Percentiles rank a stretch among this genome's conserved stretches.
phyloP scores from a whole-genome alignment of 1,140 invertebrate species.

The Drosophila nigromelanica region DNA sequence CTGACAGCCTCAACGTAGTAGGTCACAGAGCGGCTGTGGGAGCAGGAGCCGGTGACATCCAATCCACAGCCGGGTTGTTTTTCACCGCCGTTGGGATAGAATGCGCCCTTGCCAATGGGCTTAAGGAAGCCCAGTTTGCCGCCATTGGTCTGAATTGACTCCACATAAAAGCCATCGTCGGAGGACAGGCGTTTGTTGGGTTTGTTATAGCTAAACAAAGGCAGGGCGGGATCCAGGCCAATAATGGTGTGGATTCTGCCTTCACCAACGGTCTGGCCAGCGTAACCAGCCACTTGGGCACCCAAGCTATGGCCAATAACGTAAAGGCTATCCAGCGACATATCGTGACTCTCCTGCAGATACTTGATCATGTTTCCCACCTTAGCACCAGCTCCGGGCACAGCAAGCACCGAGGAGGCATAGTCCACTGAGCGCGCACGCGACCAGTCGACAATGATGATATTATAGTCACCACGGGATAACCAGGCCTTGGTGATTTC shows the following conservation, averaged over 20 bases:
- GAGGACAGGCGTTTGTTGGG: slow-evolving; percentile 73
- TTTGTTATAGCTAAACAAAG: slow-evolving; percentile 58
- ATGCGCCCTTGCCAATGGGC: slow-evolving; percentile 83
- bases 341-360: slow-evolving; percentile 46
- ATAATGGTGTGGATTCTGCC: slow-evolving; percentile 46
- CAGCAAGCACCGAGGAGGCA: slow-evolving; percentile 80
- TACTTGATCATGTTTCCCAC: slow-evolving; percentile 55
- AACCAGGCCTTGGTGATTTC: slow-evolving; percentile 78
- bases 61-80: slow-evolving; percentile 85
- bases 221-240: slow-evolving; percentile 84
- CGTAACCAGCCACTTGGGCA: slow-evolving; percentile 84
- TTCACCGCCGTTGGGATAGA: slow-evolving; percentile 84
- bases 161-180: slow-evolving; percentile 57
- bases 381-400: slow-evolving; percentile 83
- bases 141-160: slow-evolving; percentile 85
- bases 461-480: slow-evolving; percentile 84
- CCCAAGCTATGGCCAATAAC: slow-evolving; percentile 72
- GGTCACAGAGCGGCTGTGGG: slow-evolving; percentile 84
- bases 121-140: slow-evolving; percentile 84
- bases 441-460: slow-evolving; percentile 85
- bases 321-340: slow-evolving; percentile 23
- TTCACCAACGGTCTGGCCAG: slow-evolving; percentile 72
- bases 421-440: slow-evolving; percentile 81
- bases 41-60: slow-evolving; percentile 68
- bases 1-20: slow-evolving; percentile 85